These are phyloP conservation scores for Lasioglossum albipes DNA, from an alignment of 1,140 invertebrate species.

Conservation along the genomic window DNA sequence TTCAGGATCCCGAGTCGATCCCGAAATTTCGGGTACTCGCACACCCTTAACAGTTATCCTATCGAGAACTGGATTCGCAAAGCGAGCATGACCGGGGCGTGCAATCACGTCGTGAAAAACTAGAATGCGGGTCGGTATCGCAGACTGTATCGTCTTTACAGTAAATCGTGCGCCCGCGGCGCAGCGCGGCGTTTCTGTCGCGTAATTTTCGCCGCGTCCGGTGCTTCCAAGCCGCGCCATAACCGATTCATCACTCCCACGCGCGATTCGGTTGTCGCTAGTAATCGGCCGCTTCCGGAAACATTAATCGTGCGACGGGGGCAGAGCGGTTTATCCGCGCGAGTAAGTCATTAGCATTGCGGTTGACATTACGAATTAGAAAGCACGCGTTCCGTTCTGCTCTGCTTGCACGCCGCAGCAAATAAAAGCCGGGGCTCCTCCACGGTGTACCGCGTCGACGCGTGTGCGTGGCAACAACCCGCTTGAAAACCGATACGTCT, in stretches of 20 bases:
- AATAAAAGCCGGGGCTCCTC: slow-evolving; percentile 42
- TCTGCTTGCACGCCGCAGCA: slow-evolving; percentile 40
- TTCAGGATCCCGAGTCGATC: too few species aligned
- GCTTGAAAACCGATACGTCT: slow-evolving; percentile 32
- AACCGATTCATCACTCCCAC: slow-evolving; percentile 53
- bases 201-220: slow-evolving; percentile 39
- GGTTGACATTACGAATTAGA: slow-evolving; percentile 64
- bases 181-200: background rate
- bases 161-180: background rate
- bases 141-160: background rate
- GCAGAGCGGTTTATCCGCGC: slow-evolving; percentile 37
- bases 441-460: background rate
- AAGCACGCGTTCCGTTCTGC: slow-evolving; percentile 64
- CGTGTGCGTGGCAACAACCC: background rate
- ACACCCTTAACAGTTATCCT: too few species aligned
- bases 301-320: slow-evolving; percentile 56
- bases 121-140: too few species aligned
- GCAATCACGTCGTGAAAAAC: too few species aligned
- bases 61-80: too few species aligned
- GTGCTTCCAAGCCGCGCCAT: slow-evolving; percentile 10
- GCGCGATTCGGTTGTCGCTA: slow-evolving; percentile 35
- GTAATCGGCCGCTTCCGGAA: slow-evolving; percentile 59
- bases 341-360: slow-evolving; percentile 65
- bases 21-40: too few species aligned
- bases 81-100: too few species aligned